A percentile compares a stretch with the other conserved stretches of the same genome.
phyloP scores from a whole-genome alignment of 2,113 vertebrate genomes.

The Tetrao urogallus region DNA sequence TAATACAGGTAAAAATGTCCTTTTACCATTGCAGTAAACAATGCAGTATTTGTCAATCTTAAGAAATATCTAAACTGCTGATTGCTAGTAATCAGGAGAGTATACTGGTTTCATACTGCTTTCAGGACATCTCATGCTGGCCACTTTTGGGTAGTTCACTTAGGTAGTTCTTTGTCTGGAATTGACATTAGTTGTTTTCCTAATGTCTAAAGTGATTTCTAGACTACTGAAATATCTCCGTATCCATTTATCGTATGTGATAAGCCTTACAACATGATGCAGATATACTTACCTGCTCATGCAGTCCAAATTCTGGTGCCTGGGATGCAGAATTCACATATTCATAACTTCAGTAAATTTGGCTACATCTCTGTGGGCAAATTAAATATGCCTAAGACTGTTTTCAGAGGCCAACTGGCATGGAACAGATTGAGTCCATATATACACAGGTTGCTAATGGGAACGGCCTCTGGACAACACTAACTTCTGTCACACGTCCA shows the following conservation, averaged over 20 bases:
- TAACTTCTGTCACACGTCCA: constrained; percentile 24
- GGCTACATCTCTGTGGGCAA: not conserved
- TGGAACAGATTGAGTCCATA: not conserved
- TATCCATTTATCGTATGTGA: not conserved
- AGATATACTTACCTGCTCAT: not conserved
- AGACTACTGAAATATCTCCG: not conserved
- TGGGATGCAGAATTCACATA: not conserved
- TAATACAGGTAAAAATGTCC: not conserved
- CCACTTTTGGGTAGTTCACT: not conserved
- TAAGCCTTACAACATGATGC: not conserved
- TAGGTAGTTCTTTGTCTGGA: not conserved
- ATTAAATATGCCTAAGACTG: not conserved
- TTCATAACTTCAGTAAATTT: not conserved
- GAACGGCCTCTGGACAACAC: not conserved
- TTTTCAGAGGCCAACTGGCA: not conserved
- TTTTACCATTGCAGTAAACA: not conserved
- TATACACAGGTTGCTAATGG: not conserved
- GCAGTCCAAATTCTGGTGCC: not conserved
- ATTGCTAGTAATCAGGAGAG: not conserved
- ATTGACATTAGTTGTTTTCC: not conserved
- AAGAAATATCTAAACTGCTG: not conserved
- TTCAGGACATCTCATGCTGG: not conserved
- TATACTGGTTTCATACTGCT: not conserved
- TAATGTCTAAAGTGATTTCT: not conserved
- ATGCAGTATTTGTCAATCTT: not conserved